Evolutionary conservation across 2,113 vertebrate species (phyloP).

Genomic region (Daphoenositta chrysoptera): DNA sequence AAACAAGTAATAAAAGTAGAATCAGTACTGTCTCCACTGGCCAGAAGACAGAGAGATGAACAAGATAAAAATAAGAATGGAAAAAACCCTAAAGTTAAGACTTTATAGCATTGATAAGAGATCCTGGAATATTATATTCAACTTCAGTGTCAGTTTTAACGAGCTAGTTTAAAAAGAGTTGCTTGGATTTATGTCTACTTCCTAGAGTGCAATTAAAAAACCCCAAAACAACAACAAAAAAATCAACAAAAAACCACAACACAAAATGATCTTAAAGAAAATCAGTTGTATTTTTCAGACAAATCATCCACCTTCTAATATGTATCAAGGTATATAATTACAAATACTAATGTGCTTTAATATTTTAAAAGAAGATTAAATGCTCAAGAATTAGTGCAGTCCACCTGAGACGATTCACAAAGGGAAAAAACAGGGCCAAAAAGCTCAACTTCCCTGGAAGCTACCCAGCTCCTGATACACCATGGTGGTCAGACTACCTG

Average conservation of each 20-base stretch:
- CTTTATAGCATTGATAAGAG: background rate
- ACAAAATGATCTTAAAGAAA: background rate
- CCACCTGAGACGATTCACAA: background rate
- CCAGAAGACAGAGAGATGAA: background rate
- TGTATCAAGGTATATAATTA: background rate
- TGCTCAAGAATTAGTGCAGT: background rate
- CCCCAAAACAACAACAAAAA: too few relatives aligned
- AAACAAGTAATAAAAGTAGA: background rate
- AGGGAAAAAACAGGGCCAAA: background rate
- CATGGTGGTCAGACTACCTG: rapidly evolving
- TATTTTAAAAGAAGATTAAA: background rate
- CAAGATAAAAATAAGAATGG: background rate
- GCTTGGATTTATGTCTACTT: background rate
- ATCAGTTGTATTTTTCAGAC: background rate
- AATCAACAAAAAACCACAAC: rapidly evolving
- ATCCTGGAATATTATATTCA: background rate
- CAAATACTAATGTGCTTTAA: background rate
- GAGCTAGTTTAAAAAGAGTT: background rate
- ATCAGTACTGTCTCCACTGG: background rate
- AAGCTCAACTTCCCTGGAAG: background rate
- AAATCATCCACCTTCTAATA: background rate
- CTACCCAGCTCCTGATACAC: background rate
- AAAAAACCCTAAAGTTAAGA: background rate
- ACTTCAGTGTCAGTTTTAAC: background rate
- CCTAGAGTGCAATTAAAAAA: background rate